phyloP scores from a whole-genome alignment of 2,113 vertebrate genomes.

The Parotia lawesii region DNA sequence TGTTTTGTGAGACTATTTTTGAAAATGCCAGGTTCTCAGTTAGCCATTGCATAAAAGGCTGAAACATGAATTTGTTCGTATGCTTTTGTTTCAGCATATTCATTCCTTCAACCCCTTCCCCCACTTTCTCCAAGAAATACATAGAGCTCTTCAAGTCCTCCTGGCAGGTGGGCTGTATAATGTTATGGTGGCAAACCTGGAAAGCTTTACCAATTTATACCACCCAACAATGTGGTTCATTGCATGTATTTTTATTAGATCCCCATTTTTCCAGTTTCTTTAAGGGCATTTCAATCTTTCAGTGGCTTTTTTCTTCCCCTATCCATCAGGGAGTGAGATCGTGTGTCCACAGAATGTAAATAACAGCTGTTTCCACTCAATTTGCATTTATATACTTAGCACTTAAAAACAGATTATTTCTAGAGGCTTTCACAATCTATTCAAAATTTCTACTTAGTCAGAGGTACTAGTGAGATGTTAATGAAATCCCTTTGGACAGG shows the following conservation, averaged over 20 bases:
- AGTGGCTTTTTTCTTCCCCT: background rate
- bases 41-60: background rate
- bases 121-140: background rate
- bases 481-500: constrained; percentile 3
- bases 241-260: background rate
- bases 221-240: background rate
- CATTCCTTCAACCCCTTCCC: background rate
- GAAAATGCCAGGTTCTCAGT: background rate
- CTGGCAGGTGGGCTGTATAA: background rate
- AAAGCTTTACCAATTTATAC: background rate
- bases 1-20: background rate
- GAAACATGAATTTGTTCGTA: background rate
- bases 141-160: background rate
- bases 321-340: background rate
- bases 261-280: background rate
- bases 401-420: constrained; percentile 1
- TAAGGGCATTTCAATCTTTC: background rate
- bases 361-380: constrained; percentile 39
- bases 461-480: background rate
- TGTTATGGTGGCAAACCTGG: background rate
- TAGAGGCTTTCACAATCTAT: constrained; percentile 15
- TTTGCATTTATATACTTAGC: constrained; percentile 15
- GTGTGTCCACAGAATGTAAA: background rate
- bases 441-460: background rate
- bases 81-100: background rate